phyloP scores from a whole-genome alignment of 2,113 vertebrate species.

The Sitta europaea region DNA sequence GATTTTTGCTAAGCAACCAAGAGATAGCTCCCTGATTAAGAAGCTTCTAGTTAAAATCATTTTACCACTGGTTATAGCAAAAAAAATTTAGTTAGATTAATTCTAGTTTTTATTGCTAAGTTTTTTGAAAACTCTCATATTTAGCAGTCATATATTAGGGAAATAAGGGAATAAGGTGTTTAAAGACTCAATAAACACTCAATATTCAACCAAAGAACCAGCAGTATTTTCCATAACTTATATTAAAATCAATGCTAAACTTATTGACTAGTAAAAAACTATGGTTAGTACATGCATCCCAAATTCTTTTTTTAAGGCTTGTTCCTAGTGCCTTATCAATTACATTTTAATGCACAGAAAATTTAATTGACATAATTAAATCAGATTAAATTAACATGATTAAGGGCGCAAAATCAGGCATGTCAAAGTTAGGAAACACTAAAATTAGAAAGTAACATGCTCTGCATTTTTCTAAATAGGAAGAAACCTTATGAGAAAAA shows the following conservation, averaged over 20 bases:
- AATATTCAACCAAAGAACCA: not conserved
- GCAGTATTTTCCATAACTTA: not conserved
- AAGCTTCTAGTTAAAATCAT: not conserved
- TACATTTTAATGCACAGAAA: not conserved
- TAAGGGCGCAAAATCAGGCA: conserved; percentile 16
- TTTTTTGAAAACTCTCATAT: not conserved
- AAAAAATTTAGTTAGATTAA: not conserved
- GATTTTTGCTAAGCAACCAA: not conserved
- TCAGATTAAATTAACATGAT: conserved; percentile 5
- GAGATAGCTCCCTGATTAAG: not conserved
- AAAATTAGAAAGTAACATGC: not conserved
- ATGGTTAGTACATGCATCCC: not conserved
- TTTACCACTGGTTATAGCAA: not conserved
- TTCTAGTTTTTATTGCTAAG: not conserved
- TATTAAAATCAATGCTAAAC: not conserved
- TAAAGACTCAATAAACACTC: not conserved
- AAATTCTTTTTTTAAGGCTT: not conserved
- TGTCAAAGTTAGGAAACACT: not conserved
- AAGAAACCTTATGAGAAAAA: not conserved
- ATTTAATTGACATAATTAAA: conserved; percentile 25
- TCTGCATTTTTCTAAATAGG: not conserved
- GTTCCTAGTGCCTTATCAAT: not conserved
- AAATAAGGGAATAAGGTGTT: not conserved
- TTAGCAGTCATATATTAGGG: not conserved
- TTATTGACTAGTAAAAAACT: not conserved